These are phyloP conservation scores for Lepisosteus osseus DNA, from an alignment of 2,113 vertebrate genomes.

Conservation along the genomic window DNA sequence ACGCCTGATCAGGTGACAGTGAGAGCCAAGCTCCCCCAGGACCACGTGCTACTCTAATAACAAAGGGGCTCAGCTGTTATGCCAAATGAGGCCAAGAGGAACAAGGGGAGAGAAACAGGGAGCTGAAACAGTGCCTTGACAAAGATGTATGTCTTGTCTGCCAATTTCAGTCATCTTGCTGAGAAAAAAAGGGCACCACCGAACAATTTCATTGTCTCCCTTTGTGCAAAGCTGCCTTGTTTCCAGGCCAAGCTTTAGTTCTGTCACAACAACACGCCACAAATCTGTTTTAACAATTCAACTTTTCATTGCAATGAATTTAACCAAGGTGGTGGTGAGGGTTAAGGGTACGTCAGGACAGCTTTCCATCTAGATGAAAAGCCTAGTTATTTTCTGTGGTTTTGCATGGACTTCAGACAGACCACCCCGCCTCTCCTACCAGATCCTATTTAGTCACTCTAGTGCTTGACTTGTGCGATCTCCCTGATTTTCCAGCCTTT, in stretches of 20 bases:
- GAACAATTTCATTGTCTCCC: neutral
- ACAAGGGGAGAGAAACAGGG: neutral
- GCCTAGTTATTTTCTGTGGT: too few relatives aligned
- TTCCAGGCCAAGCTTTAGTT: neutral
- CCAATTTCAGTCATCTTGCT: neutral
- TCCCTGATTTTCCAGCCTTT: too few relatives aligned
- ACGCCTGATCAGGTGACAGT: slow-evolving; percentile 4
- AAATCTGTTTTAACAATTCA: neutral
- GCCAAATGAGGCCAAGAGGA: slow-evolving; percentile 9
- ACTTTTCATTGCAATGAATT: neutral
- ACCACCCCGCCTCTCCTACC: too few relatives aligned
- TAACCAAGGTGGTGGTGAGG: neutral
- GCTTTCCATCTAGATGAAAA: too few relatives aligned
- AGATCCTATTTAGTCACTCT: too few relatives aligned
- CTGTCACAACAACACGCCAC: neutral
- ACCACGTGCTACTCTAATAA: neutral
- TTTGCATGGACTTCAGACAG: too few relatives aligned
- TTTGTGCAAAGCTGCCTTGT: neutral
- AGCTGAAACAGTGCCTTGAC: neutral
- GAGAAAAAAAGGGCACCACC: neutral
- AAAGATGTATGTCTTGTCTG: neutral
- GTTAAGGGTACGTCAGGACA: neutral
- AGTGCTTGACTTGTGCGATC: too few relatives aligned
- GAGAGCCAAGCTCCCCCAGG: slow-evolving; percentile 2
- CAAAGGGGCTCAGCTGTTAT: slow-evolving; percentile 4